Evolutionary conservation across 2,888 invertebrate species (phyloP), one percentile per base, ranked within the genome.

Genomic region (Leptinotarsa peninsularis): DNA sequence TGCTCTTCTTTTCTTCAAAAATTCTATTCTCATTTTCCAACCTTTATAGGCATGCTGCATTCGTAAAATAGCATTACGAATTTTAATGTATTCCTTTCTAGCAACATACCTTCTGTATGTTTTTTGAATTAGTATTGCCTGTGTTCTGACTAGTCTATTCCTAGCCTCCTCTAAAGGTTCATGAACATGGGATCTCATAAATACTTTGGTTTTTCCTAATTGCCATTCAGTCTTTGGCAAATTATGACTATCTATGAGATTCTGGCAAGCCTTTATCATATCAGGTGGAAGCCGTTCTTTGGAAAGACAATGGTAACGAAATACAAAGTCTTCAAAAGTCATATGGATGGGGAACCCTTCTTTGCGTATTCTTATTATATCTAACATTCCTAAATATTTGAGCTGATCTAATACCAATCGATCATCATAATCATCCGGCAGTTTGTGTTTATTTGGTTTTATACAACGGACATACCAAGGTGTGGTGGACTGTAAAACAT

Each of bases 391-490:
- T 77, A 97, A 91, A 89, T 97, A 97, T 84, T 94, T 93, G 69
- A 97, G 90, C 88, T 97, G 97, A 84, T 96, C 96, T 81, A 95
- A 89, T 2, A 97, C 97, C 75, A 97, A 89, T 73, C 92, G 91
- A 75, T 94, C 93, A 86, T 94, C 94, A 88, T 94, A 97, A 84
- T 93, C 92, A 84, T 96, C 93, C 0, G 96, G 92, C 72, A 92
- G 91, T 88, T 97, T 97, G 83, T 94, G 91, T 87, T 94, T 92
- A 87, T 97, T 97, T 0, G 97, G 97, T 85, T 97, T 97, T 83
- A 97, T 97, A 87, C 97, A 97, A 66, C 97, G 92, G 52, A 96
- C 96, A 87, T 97, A 95, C 97, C 96, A 97, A 2, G 96, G 96
- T 74, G 95, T 96, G 1, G 97, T 96, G 33, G 92, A 94, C 87